Evolutionary conservation across 30 jellyfish, hydroid and myxozoan species (phyloP), one percentile per base, ranked within the genome.

Genomic region (Mastigias papua): DNA sequence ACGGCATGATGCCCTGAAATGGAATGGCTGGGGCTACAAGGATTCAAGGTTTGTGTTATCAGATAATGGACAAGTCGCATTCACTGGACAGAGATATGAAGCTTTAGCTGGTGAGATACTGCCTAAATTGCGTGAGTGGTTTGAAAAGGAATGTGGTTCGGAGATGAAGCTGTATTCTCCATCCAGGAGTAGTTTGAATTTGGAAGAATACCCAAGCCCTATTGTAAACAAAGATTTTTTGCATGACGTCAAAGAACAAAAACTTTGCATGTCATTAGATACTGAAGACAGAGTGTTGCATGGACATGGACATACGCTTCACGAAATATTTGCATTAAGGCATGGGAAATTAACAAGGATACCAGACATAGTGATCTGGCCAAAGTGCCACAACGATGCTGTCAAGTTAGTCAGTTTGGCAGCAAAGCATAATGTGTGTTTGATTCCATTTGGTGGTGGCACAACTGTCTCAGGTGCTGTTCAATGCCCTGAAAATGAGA

Each of bases 391-490:
- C 71, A 97, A 94, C 11, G 96, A 94, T 22, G 99, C 89, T 34
- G 97, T 78, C 34, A 89, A 79, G 31, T 74, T 94, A 6, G 99
- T 94, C 61, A 61, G 68, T 28, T 76, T 66, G 19, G 99, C 99
- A n/a, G 42, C 89, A 10, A 49, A 70, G 69, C 86, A 31, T 32
- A 51, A 94, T 64, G 97, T 94, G 25, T 94, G 99, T 69, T 54
- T 94, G 78, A 89, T 94, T 23, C 99, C 99, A 16, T 94, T 94
- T 86, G 99, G 99, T 34, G 99, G 99, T 29, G 99, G 99, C 1
- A 94, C 99, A 20, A 87, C 96, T 10, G 99, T 94, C 76, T 78
- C 96, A 21, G 91, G 94, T 21, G 99, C 99, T 20, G 97, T 94
- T 66, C 88, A 84, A 50, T 94, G 99, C 58, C 99, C 99, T 1